phyloP scores from a whole-genome alignment of 1,140 invertebrate species.

The Cydia pomonella region DNA sequence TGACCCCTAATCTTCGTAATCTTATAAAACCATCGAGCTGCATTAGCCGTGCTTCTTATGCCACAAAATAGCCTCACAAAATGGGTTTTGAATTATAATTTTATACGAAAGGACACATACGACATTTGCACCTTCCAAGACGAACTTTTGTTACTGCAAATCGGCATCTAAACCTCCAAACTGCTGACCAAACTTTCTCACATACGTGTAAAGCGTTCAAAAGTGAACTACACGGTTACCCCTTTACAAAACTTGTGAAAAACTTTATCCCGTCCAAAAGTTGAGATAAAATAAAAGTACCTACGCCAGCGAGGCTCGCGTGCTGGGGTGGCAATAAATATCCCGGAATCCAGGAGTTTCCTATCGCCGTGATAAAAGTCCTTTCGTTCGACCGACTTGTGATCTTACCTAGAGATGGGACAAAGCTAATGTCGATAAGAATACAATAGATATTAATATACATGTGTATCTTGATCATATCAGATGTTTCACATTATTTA shows the following conservation, averaged over 20 bases:
- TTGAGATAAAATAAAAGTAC: constrained; percentile 22
- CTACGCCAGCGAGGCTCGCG: neutral
- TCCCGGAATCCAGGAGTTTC: constrained; percentile 29
- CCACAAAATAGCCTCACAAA: too few relatives aligned
- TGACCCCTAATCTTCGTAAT: too few relatives aligned
- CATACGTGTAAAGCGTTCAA: constrained; percentile 27
- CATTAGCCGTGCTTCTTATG: too few relatives aligned
- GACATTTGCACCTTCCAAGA: too few relatives aligned
- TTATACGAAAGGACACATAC: too few relatives aligned
- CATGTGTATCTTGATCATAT: too few relatives aligned
- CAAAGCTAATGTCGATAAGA: neutral
- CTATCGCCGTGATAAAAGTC: constrained; percentile 30
- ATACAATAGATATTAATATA: too few relatives aligned
- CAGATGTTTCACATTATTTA: too few relatives aligned
- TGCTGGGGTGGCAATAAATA: constrained; percentile 31
- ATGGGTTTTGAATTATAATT: too few relatives aligned
- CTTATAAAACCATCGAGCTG: too few relatives aligned
- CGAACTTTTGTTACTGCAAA: neutral
- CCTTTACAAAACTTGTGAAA: constrained; percentile 21
- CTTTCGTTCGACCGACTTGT: constrained; percentile 27
- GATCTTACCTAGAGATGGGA: constrained; percentile 16
- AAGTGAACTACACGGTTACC: constrained; percentile 7
- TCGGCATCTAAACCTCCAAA: neutral
- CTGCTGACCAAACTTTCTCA: constrained; percentile 15
- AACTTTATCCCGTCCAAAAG: constrained; percentile 16